A percentile compares a stretch with the other conserved stretches of the same genome.
These are phyloP conservation scores for Omphaloscelis lunosa DNA, from an alignment of 2,888 invertebrate genomes.

Conservation along the genomic window DNA sequence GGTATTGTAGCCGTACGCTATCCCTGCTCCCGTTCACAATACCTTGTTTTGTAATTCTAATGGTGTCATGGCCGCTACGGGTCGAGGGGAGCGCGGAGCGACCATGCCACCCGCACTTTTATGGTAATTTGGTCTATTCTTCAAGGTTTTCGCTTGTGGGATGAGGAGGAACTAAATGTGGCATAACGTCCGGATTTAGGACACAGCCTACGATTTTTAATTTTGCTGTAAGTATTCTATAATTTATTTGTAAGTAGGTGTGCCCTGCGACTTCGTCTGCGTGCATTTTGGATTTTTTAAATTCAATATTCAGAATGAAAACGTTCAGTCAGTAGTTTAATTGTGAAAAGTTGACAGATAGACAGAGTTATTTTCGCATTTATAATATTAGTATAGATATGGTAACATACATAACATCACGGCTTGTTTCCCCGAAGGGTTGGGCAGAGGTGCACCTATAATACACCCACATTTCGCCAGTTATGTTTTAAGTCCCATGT, in stretches of 20 bases:
- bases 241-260: background rate
- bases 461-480: too few species aligned
- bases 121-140: conserved; percentile 51
- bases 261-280: background rate
- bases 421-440: too few species aligned
- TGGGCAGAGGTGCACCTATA: too few species aligned
- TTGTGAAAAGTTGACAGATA: background rate
- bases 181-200: background rate
- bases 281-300: too few species aligned
- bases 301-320: too few species aligned
- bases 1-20: background rate
- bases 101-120: conserved; percentile 51
- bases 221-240: background rate
- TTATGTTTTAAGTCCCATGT: too few species aligned
- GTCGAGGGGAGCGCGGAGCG: conserved; percentile 2
- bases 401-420: too few species aligned
- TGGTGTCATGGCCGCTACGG: conserved; percentile 60
- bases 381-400: too few species aligned
- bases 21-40: conserved; percentile 53
- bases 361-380: background rate
- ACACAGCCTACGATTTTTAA: background rate
- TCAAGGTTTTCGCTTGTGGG: conserved; percentile 29
- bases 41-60: conserved; percentile 70
- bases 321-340: too few species aligned
- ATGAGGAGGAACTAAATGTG: background rate